Evolutionary conservation across 2,113 vertebrate genomes (phyloP).

Genomic region (Pelodiscus sinensis): DNA sequence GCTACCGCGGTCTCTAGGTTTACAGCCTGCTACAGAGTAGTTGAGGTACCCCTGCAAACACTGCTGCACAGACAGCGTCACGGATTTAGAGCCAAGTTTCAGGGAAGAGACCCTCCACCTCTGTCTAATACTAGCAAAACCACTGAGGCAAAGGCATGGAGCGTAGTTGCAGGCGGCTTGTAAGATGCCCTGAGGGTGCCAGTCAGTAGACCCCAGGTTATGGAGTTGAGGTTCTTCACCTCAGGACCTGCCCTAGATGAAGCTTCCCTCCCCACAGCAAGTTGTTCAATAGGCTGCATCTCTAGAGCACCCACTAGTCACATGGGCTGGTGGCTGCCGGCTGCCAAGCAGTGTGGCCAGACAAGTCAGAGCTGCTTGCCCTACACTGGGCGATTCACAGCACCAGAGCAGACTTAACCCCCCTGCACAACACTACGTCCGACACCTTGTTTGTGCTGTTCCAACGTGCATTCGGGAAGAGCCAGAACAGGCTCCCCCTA

Average conservation of each 20-base stretch:
- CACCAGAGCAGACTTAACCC: background rate
- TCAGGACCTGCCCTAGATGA: rapidly evolving
- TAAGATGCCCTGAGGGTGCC: background rate
- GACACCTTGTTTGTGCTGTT: background rate
- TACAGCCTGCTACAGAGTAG: no score
- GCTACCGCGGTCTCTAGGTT: no score
- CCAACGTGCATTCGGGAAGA: background rate
- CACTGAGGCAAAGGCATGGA: background rate
- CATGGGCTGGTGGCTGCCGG: no score
- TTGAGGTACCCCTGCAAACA: no score
- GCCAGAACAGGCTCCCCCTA: background rate
- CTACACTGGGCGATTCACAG: background rate
- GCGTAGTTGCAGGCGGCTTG: background rate
- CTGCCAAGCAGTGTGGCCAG: no score
- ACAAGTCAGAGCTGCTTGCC: background rate
- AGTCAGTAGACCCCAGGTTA: background rate
- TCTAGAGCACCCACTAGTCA: background rate
- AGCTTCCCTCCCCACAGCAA: background rate
- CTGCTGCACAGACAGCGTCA: no score
- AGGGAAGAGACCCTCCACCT: background rate
- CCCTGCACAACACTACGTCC: background rate
- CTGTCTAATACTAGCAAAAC: background rate
- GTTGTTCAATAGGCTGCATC: background rate
- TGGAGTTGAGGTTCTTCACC: background rate
- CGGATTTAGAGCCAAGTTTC: background rate